Evolutionary conservation across 1,140 invertebrate species (phyloP).

Genomic region (Limonius californicus): DNA sequence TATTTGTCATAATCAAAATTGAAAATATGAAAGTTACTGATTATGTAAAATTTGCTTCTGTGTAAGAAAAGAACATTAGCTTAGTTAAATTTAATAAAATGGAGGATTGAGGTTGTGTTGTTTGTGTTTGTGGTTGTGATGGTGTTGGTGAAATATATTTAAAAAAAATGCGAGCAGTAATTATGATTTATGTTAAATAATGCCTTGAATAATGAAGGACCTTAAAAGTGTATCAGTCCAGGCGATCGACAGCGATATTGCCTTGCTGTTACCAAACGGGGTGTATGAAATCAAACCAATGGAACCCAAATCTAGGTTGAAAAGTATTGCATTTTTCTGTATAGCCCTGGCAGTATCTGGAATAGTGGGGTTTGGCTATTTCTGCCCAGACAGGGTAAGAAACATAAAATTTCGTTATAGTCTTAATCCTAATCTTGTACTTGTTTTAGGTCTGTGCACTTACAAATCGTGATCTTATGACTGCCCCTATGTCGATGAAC

Average conservation of each 20-base stretch:
- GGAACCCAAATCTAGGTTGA: slow-evolving; percentile 66
- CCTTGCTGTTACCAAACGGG: slow-evolving; percentile 62
- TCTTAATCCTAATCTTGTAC: not conserved
- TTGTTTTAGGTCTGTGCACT: slow-evolving; percentile 61
- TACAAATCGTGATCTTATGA: slow-evolving; percentile 57
- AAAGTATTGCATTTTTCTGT: slow-evolving; percentile 73
- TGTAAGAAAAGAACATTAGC: too few relatives aligned
- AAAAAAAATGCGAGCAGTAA: not conserved
- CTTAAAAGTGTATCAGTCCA: slow-evolving; percentile 70
- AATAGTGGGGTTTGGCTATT: slow-evolving; percentile 83
- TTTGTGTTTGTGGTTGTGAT: not conserved
- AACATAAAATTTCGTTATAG: not conserved
- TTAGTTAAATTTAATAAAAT: too few relatives aligned
- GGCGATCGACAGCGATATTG: slow-evolving; percentile 70
- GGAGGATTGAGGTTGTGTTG: not conserved
- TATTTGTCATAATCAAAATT: too few relatives aligned
- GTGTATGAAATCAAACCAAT: slow-evolving; percentile 73
- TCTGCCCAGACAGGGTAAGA: slow-evolving; percentile 76
- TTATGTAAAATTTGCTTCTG: too few relatives aligned
- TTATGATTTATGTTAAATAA: not conserved
- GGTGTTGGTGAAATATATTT: not conserved
- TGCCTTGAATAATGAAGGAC: slow-evolving; percentile 45
- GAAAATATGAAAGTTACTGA: too few relatives aligned
- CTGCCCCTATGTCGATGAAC: slow-evolving; percentile 49
- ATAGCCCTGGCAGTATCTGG: slow-evolving; percentile 72